Conservation (phyloP, 1,140 invertebrate species). For the Cylas formicarius region DNA sequence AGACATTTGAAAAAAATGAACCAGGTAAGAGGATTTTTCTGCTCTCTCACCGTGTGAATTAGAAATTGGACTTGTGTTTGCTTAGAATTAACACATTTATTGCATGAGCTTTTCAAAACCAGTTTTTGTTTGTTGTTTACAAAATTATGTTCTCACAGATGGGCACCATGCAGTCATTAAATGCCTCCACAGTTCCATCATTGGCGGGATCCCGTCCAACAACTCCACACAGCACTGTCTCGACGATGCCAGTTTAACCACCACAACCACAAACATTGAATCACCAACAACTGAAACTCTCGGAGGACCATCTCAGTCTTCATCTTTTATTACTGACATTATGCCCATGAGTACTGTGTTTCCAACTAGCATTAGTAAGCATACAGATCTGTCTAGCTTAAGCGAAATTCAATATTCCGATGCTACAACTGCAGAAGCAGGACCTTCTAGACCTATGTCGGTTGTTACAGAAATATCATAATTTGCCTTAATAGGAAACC, state of each 20-base stretch:
- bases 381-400: conserved; percentile 15
- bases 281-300: conserved; percentile 2
- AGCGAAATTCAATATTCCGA: conserved; percentile 5
- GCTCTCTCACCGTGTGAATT: not conserved
- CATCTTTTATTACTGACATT: conserved; percentile 29
- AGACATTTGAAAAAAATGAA: conserved; percentile 14
- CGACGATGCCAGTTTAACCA: conserved; percentile 59
- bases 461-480: too few species aligned
- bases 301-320: conserved; percentile 28
- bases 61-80: not conserved
- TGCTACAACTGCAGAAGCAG: conserved; percentile 4
- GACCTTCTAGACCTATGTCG: conserved; percentile 7
- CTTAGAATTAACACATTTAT: not conserved
- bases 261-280: not conserved
- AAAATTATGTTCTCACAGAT: conserved; percentile 52
- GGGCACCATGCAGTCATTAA: conserved; percentile 79
- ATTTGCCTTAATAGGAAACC: not conserved
- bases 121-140: not conserved
- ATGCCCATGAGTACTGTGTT: conserved; percentile 14
- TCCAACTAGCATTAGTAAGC: conserved; percentile 17
- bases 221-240: conserved; percentile 79
- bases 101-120: not conserved
- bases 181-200: conserved; percentile 73
- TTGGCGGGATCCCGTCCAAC: conserved; percentile 78
- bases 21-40: conserved; percentile 12